phyloP scores from a whole-genome alignment of 2,888 invertebrate species.

The Peribatodes rhomboidaria region DNA sequence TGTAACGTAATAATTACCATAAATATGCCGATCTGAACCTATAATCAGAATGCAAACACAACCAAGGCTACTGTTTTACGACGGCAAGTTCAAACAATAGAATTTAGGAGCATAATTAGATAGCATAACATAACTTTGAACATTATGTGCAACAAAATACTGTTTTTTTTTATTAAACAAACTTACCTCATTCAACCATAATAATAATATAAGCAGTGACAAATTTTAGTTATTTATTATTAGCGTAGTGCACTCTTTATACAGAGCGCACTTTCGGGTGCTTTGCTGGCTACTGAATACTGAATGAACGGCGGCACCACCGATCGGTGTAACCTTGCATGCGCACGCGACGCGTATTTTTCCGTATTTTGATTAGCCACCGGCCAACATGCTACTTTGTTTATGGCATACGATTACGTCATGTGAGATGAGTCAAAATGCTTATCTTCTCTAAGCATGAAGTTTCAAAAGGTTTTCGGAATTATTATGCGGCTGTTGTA shows the following conservation, averaged over 20 bases:
- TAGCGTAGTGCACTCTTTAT: not conserved
- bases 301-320: conserved; percentile 4
- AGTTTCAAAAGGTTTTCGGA: not conserved
- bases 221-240: not conserved
- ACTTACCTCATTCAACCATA: conserved; percentile 1
- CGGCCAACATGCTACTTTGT: conserved; percentile 16
- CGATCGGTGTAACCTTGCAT: conserved; percentile 32
- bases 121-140: not conserved
- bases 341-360: conserved; percentile 38
- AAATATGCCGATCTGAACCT: conserved; percentile 61
- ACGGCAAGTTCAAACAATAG: conserved; percentile 26
- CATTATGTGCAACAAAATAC: not conserved
- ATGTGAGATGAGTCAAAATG: conserved; percentile 30
- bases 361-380: conserved; percentile 36
- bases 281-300: conserved; percentile 16
- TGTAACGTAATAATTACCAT: conserved; percentile 71
- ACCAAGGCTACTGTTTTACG: conserved; percentile 62
- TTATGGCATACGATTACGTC: conserved; percentile 34
- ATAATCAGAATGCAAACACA: conserved; percentile 75
- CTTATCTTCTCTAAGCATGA: conserved; percentile 6
- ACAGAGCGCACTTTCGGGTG: not conserved
- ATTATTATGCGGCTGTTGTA: not conserved
- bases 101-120: not conserved
- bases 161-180: conserved; percentile 2
- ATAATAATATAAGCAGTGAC: not conserved